A percentile compares a stretch with the other conserved stretches of the same genome.
phyloP scores from a whole-genome alignment of 2,888 invertebrate genomes.

The Dyspetes luteomarginatus region DNA sequence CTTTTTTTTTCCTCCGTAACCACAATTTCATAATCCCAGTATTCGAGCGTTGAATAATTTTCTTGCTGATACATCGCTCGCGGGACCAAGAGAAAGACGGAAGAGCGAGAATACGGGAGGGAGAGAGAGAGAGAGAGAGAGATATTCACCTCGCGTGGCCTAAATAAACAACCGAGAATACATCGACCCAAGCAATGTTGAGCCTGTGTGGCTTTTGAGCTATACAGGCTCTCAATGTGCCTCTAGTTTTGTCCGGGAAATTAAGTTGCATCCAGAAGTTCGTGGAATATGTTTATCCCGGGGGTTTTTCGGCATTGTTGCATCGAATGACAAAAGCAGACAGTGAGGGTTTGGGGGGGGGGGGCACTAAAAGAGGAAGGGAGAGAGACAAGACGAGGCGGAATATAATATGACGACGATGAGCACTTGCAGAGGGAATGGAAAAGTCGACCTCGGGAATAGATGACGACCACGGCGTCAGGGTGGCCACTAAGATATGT shows the following conservation, averaged over 20 bases:
- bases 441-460: slow-evolving; percentile 53
- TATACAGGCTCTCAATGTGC: slow-evolving; percentile 49
- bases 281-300: slow-evolving; percentile 18
- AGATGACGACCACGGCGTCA: slow-evolving; percentile 48
- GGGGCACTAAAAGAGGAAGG: not conserved
- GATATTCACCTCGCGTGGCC: slow-evolving; percentile 83
- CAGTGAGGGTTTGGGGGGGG: not conserved
- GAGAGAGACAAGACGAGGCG: not conserved
- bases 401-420: slow-evolving; percentile 10
- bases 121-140: slow-evolving; percentile 34
- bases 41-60: slow-evolving; percentile 39
- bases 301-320: slow-evolving; percentile 36
- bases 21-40: slow-evolving; percentile 32
- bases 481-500: slow-evolving; percentile 15
- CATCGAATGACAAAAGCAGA: not conserved
- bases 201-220: slow-evolving; percentile 68
- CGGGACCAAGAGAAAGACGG: slow-evolving; percentile 25
- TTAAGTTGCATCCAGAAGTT: slow-evolving; percentile 57
- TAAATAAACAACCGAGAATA: slow-evolving; percentile 84
- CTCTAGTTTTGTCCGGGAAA: slow-evolving; percentile 73
- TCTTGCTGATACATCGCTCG: slow-evolving; percentile 29
- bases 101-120: slow-evolving; percentile 38
- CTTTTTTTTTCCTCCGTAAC: slow-evolving; percentile 39
- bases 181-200: slow-evolving; percentile 79
- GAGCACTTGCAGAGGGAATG: slow-evolving; percentile 44